Evolutionary conservation across 2,113 vertebrate genomes (phyloP).

Genomic region (Carettochelys insculpta): DNA sequence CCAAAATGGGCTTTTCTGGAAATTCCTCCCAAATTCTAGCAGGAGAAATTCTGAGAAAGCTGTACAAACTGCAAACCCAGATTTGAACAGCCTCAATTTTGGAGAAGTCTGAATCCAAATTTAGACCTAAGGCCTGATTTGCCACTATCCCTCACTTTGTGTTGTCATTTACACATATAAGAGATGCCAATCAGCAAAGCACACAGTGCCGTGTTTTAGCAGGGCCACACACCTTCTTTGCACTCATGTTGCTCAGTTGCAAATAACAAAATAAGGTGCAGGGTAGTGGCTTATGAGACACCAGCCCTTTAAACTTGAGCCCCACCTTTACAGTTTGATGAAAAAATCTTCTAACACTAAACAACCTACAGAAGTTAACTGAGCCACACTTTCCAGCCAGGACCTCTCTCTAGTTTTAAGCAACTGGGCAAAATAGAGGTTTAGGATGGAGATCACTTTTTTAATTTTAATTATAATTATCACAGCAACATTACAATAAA

Average conservation of each 20-base stretch:
- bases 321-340: background rate
- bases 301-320: background rate
- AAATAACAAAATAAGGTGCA: background rate
- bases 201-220: background rate
- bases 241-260: background rate
- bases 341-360: background rate
- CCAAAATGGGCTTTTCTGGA: slow-evolving; percentile 43
- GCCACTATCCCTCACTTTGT: background rate
- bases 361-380: background rate
- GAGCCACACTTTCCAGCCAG: background rate
- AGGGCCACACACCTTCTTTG: background rate
- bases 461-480: background rate
- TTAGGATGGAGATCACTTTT: background rate
- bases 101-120: background rate
- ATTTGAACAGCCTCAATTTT: background rate
- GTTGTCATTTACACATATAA: background rate
- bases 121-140: background rate
- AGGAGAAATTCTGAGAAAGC: slow-evolving; percentile 7
- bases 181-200: background rate
- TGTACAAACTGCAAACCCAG: background rate
- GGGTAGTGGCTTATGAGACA: background rate
- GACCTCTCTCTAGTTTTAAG: background rate
- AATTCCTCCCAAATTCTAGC: slow-evolving; percentile 34
- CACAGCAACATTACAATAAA: background rate
- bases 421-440: background rate